Percentiles rank a stretch among this genome's conserved stretches.
These are phyloP conservation scores for Anhinga anhinga DNA, from an alignment of 2,113 vertebrate species.

Conservation along the genomic window DNA sequence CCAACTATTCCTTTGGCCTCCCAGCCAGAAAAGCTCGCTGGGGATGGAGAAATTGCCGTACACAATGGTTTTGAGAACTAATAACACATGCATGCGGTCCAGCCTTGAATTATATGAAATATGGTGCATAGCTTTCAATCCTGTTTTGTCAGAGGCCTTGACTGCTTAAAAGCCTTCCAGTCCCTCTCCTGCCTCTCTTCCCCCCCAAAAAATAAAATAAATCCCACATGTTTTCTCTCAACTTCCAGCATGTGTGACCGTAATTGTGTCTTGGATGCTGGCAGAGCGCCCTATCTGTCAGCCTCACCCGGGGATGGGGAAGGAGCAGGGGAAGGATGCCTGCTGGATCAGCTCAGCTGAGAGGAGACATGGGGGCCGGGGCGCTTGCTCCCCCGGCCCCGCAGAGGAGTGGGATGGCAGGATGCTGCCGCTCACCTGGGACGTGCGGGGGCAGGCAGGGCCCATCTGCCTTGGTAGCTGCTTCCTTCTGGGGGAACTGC, in stretches of 20 bases:
- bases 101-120: constrained; percentile 46
- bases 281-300: constrained; percentile 9
- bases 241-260: constrained; percentile 8
- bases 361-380: neutral
- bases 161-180: constrained; percentile 32
- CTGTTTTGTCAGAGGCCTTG: constrained; percentile 23
- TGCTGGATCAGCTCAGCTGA: neutral
- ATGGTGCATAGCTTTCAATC: neutral
- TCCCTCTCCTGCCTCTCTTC: neutral
- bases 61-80: constrained; percentile 39
- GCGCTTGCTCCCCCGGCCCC: neutral
- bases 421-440: neutral
- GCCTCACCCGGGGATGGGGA: neutral
- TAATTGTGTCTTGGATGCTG: constrained; percentile 24
- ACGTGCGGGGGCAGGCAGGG: neutral
- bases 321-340: neutral
- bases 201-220: neutral
- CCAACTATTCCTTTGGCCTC: constrained; percentile 33
- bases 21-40: constrained; percentile 26
- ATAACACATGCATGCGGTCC: neutral
- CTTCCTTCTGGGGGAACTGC: neutral
- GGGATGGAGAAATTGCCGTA: constrained; percentile 13
- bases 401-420: neutral
- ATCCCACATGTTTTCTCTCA: constrained; percentile 29
- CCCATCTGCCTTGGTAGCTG: neutral